A percentile compares a stretch with the other conserved stretches of the same genome.
Conservation (phyloP, 2,888 invertebrate genomes). For the Luperina nickerlii region DNA sequence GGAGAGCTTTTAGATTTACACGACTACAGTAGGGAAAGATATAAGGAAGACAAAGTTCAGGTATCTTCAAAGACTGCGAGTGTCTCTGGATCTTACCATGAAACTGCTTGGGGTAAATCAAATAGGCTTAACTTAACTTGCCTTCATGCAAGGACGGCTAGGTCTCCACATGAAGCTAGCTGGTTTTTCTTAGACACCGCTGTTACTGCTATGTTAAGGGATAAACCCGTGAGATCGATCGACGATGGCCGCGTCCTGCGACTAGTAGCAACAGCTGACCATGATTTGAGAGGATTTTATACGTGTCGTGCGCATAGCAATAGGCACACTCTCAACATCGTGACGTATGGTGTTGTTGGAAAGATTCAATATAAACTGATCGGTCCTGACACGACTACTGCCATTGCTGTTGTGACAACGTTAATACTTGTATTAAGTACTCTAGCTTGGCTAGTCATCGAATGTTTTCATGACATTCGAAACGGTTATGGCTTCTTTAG, state of each 20-base stretch:
- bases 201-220: constrained; percentile 66
- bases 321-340: constrained; percentile 79
- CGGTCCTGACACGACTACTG: constrained; percentile 79
- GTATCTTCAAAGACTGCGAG: constrained; percentile 85
- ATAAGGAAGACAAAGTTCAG: constrained; percentile 77
- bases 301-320: constrained; percentile 82
- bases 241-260: constrained; percentile 83
- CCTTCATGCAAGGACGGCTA: constrained; percentile 77
- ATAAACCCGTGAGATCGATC: constrained; percentile 74
- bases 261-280: constrained; percentile 77
- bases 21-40: constrained; percentile 77
- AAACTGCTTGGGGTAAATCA: constrained; percentile 83
- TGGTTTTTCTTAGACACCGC: constrained; percentile 83
- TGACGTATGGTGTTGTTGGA: constrained; percentile 86
- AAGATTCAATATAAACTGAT: constrained; percentile 76
- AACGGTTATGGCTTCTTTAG: constrained; percentile 85
- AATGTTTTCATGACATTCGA: constrained; percentile 82
- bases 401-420: constrained; percentile 80
- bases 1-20: constrained; percentile 78
- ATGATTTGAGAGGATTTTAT: constrained; percentile 83
- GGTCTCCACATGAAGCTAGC: constrained; percentile 74
- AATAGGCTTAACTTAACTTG: constrained; percentile 84
- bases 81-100: constrained; percentile 84
- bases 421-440: constrained; percentile 78
- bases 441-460: constrained; percentile 80